Conservation (phyloP, 2,113 vertebrate species). For the human (Homo sapiens) region GRCh38 chr12:1577001-1577500, state of each 20-base stretch:
- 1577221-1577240: background rate
- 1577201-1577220: background rate
- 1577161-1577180: background rate
- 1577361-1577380: background rate
- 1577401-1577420: background rate
- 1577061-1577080: background rate
- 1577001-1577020: background rate
- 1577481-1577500: background rate
- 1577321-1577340: background rate
- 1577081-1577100: background rate
- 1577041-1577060: background rate
- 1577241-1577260: background rate
- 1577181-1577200: background rate
- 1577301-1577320: background rate
- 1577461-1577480: background rate
- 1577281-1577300: background rate
- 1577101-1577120: background rate
- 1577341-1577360: background rate
- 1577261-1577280: background rate
- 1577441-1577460: background rate
- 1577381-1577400: background rate
- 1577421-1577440: background rate
- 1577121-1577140: background rate
- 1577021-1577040: background rate
- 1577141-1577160: background rate